A percentile compares a stretch with the other conserved stretches of the same genome.
phyloP scores from a whole-genome alignment of 2,888 invertebrate genomes.

The Plusia festucae region DNA sequence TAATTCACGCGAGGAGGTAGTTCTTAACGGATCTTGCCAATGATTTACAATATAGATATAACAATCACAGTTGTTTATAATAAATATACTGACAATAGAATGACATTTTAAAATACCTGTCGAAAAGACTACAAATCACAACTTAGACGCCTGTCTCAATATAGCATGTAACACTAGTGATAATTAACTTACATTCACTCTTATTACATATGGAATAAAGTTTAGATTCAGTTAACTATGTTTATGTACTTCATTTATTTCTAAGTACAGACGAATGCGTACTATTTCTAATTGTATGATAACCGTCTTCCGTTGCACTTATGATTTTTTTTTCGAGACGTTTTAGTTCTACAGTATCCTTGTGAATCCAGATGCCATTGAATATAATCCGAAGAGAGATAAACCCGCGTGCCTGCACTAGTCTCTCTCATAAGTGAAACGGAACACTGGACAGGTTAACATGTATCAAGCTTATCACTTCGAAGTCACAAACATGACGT shows the following conservation, averaged over 20 bases:
- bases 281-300: conserved; percentile 66
- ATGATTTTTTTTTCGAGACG: conserved; percentile 37
- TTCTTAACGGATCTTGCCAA: conserved; percentile 71
- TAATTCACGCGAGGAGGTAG: conserved; percentile 75
- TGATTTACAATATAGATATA: conserved; percentile 70
- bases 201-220: conserved; percentile 83
- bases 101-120: conserved; percentile 79
- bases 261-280: conserved; percentile 75
- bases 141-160: conserved; percentile 79
- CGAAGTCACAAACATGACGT: conserved; percentile 44
- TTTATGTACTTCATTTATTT: conserved; percentile 84
- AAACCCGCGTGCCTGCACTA: conserved; percentile 27
- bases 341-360: conserved; percentile 30
- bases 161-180: conserved; percentile 77
- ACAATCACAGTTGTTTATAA: conserved; percentile 81
- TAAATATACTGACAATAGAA: conserved; percentile 72
- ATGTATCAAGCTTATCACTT: conserved; percentile 42
- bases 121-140: conserved; percentile 86
- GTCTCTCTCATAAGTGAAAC: conserved; percentile 52
- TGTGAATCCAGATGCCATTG: conserved; percentile 29
- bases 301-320: conserved; percentile 62
- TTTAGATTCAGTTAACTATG: conserved; percentile 81
- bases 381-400: conserved; percentile 27
- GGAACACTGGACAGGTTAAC: conserved; percentile 51
- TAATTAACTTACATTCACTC: conserved; percentile 82